These are phyloP conservation scores for Hippoglossus hippoglossus DNA, from an alignment of 2,797 vertebrate species.

Conservation along the genomic window DNA sequence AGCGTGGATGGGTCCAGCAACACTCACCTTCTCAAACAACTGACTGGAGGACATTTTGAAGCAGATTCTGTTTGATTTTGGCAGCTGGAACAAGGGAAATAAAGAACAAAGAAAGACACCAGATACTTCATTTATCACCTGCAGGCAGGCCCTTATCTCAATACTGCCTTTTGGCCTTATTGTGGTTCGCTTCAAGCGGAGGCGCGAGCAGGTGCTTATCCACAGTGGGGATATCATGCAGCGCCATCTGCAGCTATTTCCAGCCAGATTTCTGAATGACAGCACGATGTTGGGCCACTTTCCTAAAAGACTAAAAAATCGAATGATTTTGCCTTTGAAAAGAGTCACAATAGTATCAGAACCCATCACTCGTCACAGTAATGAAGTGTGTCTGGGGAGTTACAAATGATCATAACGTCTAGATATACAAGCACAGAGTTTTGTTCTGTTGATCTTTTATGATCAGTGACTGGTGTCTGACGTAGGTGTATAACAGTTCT, in stretches of 20 bases:
- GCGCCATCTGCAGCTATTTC: conserved; percentile 42
- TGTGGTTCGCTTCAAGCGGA: conserved; percentile 34
- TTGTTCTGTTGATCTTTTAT: neutral
- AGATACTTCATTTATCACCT: conserved; percentile 69
- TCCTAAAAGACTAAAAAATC: neutral
- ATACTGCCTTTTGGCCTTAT: conserved; percentile 52
- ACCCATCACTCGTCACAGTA: conserved; percentile 48
- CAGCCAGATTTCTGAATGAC: conserved; percentile 48
- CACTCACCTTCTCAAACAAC: conserved; percentile 63
- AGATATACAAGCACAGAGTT: conserved; percentile 17
- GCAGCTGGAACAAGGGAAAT: conserved; percentile 56
- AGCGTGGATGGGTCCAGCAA: conserved; percentile 56
- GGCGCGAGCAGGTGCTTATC: conserved; percentile 34
- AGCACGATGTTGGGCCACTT: conserved; percentile 1
- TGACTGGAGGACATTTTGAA: conserved; percentile 55
- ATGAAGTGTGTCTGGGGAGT: conserved; percentile 49
- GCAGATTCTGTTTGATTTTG: conserved; percentile 50
- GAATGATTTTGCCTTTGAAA: conserved; percentile 46
- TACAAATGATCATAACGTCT: conserved; percentile 40
- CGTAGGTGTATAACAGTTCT: neutral
- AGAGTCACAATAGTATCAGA: conserved; percentile 41
- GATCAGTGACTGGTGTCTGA: conserved; percentile 13
- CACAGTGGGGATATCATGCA: conserved; percentile 17
- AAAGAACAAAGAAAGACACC: conserved; percentile 55
- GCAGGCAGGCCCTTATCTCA: conserved; percentile 57